Evolutionary conservation across 2,797 vertebrate genomes (phyloP), one percentile per base, ranked within the genome.

Genomic region (Ctenopoma kingsleyae): DNA sequence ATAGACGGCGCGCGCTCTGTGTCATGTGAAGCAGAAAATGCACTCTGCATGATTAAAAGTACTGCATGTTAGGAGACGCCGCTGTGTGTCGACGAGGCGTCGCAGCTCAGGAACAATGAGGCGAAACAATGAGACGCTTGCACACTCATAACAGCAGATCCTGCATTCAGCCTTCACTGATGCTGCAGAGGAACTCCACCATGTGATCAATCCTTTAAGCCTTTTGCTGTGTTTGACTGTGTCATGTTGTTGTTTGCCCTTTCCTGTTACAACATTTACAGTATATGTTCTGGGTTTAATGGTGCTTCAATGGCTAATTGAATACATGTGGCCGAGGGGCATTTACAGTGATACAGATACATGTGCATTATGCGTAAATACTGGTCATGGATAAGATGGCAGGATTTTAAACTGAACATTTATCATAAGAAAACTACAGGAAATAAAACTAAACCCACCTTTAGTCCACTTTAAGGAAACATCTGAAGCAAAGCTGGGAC

Each of bases 21-120:
- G 61, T n/a, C 61, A 47, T 19, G 61, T 13, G 40, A 46, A 46
- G 70, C 54, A 66, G 55, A 66, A 59, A 41, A 66, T 4, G 41
- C 54, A 54, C 40, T 44, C 5, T 46, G 47, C 62, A 25, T 58
- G 54, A 73, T 65, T 56, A 49, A 54, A 51, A 56, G 16, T 40
- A 3, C 48, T 6, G 10, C 0, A 36, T 12, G 32, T 32, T 1
- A 32, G 32, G 41, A 27, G 22, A 47, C 19, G 10, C 6, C 17
- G 22, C 23, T 9, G 32, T 32, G 32, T 32, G 35, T 12, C 35
- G 35, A 12, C 35, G 35, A 52, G 17, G 54, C 12, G 47, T 66
- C 62, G 15, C 38, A 20, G 46, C 51, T 55, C 51, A 11, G 36
- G 46, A 59, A 12, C 35, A 36, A 17, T 11, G 12, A 38, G 38